Conservation (phyloP, 1,140 invertebrate genomes). For the Helicoverpa zea region DNA sequence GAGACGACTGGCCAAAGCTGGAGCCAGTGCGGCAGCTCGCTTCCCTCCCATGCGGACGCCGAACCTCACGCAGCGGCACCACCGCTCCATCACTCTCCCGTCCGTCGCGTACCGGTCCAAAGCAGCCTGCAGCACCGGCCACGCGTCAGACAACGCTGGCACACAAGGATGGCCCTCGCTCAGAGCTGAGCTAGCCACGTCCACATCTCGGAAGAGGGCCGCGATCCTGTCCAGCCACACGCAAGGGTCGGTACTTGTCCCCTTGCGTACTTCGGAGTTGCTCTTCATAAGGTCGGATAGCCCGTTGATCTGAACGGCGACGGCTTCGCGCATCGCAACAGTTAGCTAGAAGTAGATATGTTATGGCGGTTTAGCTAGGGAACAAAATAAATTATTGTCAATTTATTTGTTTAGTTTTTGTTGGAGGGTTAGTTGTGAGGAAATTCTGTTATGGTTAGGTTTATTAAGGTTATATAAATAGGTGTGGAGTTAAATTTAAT, state of each 20-base stretch:
- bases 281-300: conserved; percentile 88
- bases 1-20: conserved; percentile 91
- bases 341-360: conserved; percentile 84
- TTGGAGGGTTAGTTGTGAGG: neutral
- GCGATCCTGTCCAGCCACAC: conserved; percentile 97
- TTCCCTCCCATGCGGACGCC: conserved; percentile 94
- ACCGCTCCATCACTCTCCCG: conserved; percentile 95
- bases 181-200: conserved; percentile 85
- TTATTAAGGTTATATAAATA: too few species aligned
- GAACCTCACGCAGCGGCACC: conserved; percentile 96
- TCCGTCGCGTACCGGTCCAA: conserved; percentile 94
- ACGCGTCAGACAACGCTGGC: conserved; percentile 90
- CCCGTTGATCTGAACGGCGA: conserved; percentile 91
- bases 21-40: conserved; percentile 92
- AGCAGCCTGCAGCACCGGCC: conserved; percentile 94
- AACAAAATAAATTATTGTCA: conserved; percentile 39
- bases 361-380: conserved; percentile 32
- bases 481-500: too few species aligned
- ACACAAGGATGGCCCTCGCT: neutral
- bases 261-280: conserved; percentile 58
- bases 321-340: conserved; percentile 92
- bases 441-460: neutral
- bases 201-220: conserved; percentile 94
- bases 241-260: conserved; percentile 92
- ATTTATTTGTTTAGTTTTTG: conserved; percentile 18